Base-by-base conservation (phyloP, 2,797 vertebrate genomes). In the Acipenser oxyrinchus region DNA sequence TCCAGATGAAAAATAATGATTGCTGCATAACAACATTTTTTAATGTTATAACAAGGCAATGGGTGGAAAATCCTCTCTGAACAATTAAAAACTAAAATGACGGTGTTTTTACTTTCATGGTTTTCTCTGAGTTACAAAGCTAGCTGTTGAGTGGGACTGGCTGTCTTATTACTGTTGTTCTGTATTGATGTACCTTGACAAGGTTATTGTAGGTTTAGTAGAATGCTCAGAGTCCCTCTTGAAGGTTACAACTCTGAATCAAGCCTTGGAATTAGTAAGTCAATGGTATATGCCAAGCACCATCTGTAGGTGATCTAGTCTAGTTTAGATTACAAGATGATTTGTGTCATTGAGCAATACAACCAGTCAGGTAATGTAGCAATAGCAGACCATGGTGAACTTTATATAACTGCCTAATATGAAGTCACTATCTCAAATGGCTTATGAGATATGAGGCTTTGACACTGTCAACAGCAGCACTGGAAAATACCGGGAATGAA, bases 1-100 rank as follows among this genome's bases (percentile, higher is more conserved):
- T 80, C 72, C 75, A 83, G 85, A 88, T 87, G 84, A 88, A 72
- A 65, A 76, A 84, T 76, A 73, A 82, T 71, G 86, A 89, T 85
- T 86, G 87, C 81, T 75, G 77, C 78, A 76, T 74, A 48, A 8
- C 57, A 66, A 66, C 58, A 55, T 37, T 66, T 49, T 23, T 66
- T 53, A 52, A n/a, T 15, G n/a, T 59, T 66, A 37, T 7, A 4
- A 12, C 11, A 23, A 9, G 10, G 12, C 64, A 48, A 37, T 49
- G 11, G n/a, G 37, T 1, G 23, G 18, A 61, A 61, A 68, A 76
- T 71, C 68, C 73, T 49, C 68, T 75, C 65, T 60, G 64, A 69
- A 49, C 2, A 61, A n/a, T 48, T 37, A 62, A 10, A 10, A 48
- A 37, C 50, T 57, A 59, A 6, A 58, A 11, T 58, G 7, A 1